Conservation (phyloP, 2,797 vertebrate species). For the Gallinago solitaria region DNA sequence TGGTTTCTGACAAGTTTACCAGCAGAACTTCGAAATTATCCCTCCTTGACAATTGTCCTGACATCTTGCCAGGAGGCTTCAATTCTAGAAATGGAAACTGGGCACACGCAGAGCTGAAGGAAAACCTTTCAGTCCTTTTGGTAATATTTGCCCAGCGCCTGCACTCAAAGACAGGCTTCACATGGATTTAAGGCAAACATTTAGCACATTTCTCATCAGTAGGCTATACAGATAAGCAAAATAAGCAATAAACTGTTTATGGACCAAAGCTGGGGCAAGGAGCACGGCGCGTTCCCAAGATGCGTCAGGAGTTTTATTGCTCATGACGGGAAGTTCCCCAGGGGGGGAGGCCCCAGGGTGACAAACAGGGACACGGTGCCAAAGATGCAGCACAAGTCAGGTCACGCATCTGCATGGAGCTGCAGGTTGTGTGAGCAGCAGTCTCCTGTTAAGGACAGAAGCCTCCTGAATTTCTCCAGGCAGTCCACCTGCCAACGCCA, state of each 20-base stretch:
- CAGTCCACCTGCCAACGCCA: not conserved
- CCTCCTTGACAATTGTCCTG: not conserved
- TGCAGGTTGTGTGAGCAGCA: not conserved
- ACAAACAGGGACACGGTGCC: not conserved
- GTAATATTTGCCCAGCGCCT: not conserved
- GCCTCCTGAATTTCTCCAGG: not conserved
- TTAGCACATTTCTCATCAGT: not conserved
- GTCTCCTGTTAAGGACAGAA: not conserved
- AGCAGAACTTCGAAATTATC: not conserved
- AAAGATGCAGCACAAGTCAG: not conserved
- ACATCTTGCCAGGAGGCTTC: not conserved
- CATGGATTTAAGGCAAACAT: not conserved
- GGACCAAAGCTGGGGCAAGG: not conserved
- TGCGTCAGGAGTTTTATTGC: not conserved
- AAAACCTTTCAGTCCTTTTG: not conserved
- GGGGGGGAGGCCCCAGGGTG: not conserved
- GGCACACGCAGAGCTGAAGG: not conserved
- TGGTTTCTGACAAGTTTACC: not conserved
- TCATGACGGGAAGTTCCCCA: not conserved
- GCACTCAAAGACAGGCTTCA: not conserved
- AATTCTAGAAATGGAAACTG: not conserved
- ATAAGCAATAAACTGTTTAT: not conserved
- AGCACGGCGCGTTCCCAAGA: not conserved
- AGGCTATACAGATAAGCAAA: not conserved
- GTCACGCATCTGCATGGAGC: not conserved